Evolutionary conservation across 1,140 invertebrate genomes (phyloP), one percentile per base, ranked within the genome.

Genomic region (Adelges cooleyi): DNA sequence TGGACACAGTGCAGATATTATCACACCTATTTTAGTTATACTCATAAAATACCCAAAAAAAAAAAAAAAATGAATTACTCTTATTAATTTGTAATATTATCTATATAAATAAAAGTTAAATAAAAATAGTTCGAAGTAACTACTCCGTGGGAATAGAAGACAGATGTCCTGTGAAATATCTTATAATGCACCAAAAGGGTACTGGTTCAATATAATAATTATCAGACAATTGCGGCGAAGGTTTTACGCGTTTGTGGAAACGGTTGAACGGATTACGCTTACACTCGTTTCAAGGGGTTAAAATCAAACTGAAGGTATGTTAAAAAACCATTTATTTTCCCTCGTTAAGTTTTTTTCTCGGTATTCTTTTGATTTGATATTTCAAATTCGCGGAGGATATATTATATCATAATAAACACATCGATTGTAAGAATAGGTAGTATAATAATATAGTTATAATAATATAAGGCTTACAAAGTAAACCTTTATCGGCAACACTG

Each of bases 301-400:
- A 33, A 62, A 29, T 48, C 40, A n/a, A 29, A 40, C 40, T 17
- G 54, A 44, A 46, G 38, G 53, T 23, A 46, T 42, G 42, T 62
- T 62, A 62, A 62, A 62, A 62, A 62, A 15, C 56, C 23, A 62
- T 62, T 46, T 48, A 62, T 44, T 62, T 59, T 48, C 56, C 56
- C 56, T 20, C 56, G 42, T 62, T 62, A 27, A 15, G 20, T 5
- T 5, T 17, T 48, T 25, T 40, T 27, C 27, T 22, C 10, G 17
- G 10, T 29, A 33, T 48, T 48, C 42, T 62, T 33, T 15, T 17
- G 4, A 18, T 6, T 48, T 46, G 23, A 46, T 62, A 9, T 62
- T 62, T 62, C 56, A 62, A 62, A 29, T 46, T 18, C 42, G 25
- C n/a, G 17, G 27, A 62, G 9, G 10, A 17, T 17, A 15, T 23